Evolutionary conservation across 2,113 vertebrate species (phyloP).

Genomic region (Chloropsis cyanopogon): DNA sequence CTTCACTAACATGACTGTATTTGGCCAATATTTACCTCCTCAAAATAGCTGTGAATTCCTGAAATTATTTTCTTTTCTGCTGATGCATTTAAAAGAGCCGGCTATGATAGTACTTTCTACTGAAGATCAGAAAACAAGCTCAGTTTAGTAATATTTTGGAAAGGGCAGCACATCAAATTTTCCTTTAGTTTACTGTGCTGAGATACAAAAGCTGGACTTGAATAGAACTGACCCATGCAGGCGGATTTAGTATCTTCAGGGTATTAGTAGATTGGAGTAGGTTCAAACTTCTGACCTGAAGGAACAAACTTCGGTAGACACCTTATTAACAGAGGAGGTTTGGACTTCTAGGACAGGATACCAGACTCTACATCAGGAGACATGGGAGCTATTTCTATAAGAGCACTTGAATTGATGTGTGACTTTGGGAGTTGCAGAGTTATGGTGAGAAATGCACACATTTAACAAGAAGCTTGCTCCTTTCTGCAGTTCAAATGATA

Average conservation of each 20-base stretch:
- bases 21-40: background rate
- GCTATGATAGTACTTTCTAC: background rate
- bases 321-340: background rate
- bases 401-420: background rate
- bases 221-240: background rate
- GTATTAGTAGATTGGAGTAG: background rate
- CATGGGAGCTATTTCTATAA: background rate
- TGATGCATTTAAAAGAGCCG: background rate
- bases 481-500: background rate
- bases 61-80: background rate
- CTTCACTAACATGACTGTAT: background rate
- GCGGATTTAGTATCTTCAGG: background rate
- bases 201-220: background rate
- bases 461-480: background rate
- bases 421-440: background rate
- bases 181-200: background rate
- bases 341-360: background rate
- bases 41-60: background rate
- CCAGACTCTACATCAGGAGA: background rate
- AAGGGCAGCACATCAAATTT: background rate
- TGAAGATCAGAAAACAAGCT: background rate
- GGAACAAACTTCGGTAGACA: background rate
- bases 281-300: background rate
- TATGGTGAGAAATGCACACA: background rate
- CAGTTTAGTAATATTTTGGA: background rate